Evolutionary conservation across 2,113 vertebrate genomes (phyloP).

Genomic region (Saguinus imperator): DNA sequence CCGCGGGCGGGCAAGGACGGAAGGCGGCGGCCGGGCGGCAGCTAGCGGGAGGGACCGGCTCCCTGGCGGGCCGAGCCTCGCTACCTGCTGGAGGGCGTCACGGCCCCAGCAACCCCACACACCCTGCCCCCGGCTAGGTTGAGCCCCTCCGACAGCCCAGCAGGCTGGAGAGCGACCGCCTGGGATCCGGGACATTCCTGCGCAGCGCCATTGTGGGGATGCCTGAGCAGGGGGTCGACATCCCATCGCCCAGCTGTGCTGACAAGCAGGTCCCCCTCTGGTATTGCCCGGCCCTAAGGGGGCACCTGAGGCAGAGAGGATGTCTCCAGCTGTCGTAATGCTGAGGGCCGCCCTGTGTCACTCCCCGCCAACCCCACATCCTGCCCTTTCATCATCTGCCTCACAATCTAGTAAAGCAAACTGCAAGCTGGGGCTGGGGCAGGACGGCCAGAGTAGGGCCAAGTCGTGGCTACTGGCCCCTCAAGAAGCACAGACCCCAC

Average conservation of each 20-base stretch:
- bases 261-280: not conserved
- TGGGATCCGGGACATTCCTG: not conserved
- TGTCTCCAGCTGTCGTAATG: not conserved
- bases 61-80: not conserved
- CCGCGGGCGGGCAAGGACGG: too few species aligned
- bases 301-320: too few species aligned
- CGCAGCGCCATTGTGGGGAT: not conserved
- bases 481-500: not conserved
- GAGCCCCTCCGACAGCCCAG: not conserved
- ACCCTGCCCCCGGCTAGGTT: not conserved
- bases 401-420: not conserved
- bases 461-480: not conserved
- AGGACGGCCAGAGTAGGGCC: not conserved
- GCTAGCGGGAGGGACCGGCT: not conserved
- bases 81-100: not conserved
- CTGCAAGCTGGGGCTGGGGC: too few species aligned
- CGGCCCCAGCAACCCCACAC: not conserved
- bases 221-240: not conserved
- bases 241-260: not conserved
- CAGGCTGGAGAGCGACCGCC: not conserved
- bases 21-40: too few species aligned
- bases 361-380: not conserved
- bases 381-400: not conserved
- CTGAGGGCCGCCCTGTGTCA: not conserved
- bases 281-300: not conserved